Evolutionary conservation across 1,140 invertebrate genomes (phyloP).

Genomic region (Sitobion miscanthi): DNA sequence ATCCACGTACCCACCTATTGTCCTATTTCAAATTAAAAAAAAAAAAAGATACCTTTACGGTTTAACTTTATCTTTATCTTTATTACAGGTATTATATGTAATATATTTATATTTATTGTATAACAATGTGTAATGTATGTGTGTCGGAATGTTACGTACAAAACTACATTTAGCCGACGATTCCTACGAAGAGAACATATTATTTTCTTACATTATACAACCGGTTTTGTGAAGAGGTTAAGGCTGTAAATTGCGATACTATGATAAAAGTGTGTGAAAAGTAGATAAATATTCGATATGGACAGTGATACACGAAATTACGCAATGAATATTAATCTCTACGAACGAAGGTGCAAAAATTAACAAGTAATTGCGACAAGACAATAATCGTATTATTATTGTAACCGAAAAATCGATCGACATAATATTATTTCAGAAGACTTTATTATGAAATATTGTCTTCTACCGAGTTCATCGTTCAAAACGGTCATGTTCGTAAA

Average conservation of each 20-base stretch:
- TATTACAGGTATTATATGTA: background rate
- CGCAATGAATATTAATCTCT: background rate
- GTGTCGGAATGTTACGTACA: background rate
- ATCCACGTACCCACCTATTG: background rate
- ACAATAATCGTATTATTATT: background rate
- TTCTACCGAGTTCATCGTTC: background rate
- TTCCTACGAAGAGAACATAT: background rate
- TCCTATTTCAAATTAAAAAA: background rate
- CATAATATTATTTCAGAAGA: background rate
- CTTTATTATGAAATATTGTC: background rate
- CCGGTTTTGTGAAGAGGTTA: constrained; percentile 11
- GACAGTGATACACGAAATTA: background rate
- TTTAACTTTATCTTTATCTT: background rate
- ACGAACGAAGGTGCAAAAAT: background rate
- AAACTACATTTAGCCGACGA: background rate
- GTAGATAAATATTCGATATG: background rate
- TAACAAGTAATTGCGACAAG: background rate
- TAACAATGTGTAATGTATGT: background rate
- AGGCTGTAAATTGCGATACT: background rate
- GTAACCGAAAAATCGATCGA: background rate
- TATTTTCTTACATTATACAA: background rate
- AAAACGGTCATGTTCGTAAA: background rate
- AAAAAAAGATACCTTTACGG: background rate
- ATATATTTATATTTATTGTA: background rate
- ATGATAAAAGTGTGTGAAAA: background rate